Evolutionary conservation across 2,888 invertebrate species (phyloP), one percentile per base, ranked within the genome.

Genomic region (Cantharis nigra): DNA sequence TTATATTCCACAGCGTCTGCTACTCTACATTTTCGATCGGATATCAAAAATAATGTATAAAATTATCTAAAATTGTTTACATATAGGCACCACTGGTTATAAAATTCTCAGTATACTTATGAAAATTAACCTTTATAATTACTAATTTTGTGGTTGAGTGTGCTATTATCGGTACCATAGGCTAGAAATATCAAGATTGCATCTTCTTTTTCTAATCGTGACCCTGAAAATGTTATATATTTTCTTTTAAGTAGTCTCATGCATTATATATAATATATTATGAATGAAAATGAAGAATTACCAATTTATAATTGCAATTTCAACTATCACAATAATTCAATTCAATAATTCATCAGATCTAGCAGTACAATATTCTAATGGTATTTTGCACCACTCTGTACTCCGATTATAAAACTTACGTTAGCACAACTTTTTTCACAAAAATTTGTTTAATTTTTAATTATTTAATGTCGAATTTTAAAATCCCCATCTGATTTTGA

Each of bases 1-100:
- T 76, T 76, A 76, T 76, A 76, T 75, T 75, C 71, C 67, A 71
- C 65, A 65, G 49, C 71, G 65, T 75, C 71, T 75, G 75, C 75
- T 71, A 65, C 71, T 20, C 28, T 14, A 69, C 26, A 69, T 14
- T 70, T 67, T 23, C 67, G 63, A 72, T 71, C 72, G 63, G 63
- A 72, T 64, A 64, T 72, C n/a, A 64, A 64, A 64, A 71, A 71
- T 62, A 71, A 72, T 62, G 20, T 71, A 63, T 67, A 23, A n/a
- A 23, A 23, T 67, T 67, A 23, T 23, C 11, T n/a, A 67, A 67
- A 67, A 67, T 23, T 49, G 49, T 49, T 49, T 49, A 49, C 49
- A 49, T 49, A 49, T 49, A 49, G 49, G 49, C 49, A 49, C 49
- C 49, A 49, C 49, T 49, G 49, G 49, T 49, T 49, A 49, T 49